phyloP scores from a whole-genome alignment of 2,888 invertebrate species.

The Eupithecia dodoneata region DNA sequence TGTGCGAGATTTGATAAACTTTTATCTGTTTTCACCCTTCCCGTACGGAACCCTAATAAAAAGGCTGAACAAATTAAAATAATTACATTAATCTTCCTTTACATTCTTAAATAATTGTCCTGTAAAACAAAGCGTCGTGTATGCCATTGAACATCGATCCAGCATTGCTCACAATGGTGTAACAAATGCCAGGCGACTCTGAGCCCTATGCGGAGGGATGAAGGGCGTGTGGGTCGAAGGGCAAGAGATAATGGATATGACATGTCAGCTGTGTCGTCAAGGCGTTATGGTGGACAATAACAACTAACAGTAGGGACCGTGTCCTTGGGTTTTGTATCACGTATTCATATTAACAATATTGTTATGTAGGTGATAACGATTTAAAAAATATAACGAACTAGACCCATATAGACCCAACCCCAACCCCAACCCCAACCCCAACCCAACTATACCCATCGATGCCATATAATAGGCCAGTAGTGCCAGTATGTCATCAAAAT shows the following conservation, averaged over 20 bases:
- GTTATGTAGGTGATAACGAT: not conserved
- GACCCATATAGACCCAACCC: not conserved
- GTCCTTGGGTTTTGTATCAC: not conserved
- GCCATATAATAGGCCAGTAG: not conserved
- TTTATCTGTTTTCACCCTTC: no score
- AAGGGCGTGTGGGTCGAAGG: conserved; percentile 1
- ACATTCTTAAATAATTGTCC: not conserved
- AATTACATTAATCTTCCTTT: no score
- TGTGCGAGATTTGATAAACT: no score
- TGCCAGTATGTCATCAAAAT: not conserved
- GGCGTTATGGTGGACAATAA: not conserved
- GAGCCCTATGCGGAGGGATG: conserved; percentile 3
- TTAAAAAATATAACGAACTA: not conserved
- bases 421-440: no score
- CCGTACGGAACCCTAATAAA: no score
- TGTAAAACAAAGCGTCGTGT: not conserved
- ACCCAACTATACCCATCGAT: not conserved
- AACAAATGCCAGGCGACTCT: conserved; percentile 1
- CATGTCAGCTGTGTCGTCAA: conserved; percentile 6
- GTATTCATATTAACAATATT: not conserved
- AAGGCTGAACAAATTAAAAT: no score
- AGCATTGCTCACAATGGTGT: not conserved
- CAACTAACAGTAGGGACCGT: not conserved
- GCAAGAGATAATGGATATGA: conserved; percentile 11
- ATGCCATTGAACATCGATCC: not conserved